A percentile compares a stretch with the other conserved stretches of the same genome.
These are phyloP conservation scores for Parochlus steinenii DNA, from an alignment of 2,888 invertebrate genomes.

Conservation along the genomic window DNA sequence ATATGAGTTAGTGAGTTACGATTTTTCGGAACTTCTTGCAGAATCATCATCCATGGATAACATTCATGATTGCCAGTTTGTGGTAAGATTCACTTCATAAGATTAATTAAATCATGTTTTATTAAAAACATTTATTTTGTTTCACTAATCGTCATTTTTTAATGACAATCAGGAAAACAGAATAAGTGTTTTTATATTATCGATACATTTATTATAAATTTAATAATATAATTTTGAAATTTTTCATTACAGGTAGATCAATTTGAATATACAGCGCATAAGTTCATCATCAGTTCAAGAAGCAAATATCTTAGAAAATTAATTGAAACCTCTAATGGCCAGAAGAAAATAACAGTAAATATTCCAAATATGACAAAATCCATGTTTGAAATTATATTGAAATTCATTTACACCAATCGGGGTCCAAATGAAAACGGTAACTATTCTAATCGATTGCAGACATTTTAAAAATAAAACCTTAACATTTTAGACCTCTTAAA, in stretches of 20 bases:
- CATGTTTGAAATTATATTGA: slow-evolving; percentile 54
- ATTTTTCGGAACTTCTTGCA: slow-evolving; percentile 2
- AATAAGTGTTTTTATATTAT: too few species aligned
- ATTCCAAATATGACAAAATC: slow-evolving; percentile 26
- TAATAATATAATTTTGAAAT: slow-evolving; percentile 2
- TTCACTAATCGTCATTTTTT: too few species aligned
- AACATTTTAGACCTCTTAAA: too few species aligned
- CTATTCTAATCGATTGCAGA: too few species aligned
- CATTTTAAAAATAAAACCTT: too few species aligned
- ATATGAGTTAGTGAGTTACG: not conserved
- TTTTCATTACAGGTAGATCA: slow-evolving; percentile 33
- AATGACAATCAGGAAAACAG: too few species aligned
- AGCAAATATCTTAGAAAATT: slow-evolving; percentile 44
- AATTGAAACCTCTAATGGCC: slow-evolving; percentile 29
- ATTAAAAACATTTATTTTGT: too few species aligned
- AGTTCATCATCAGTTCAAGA: slow-evolving; percentile 47
- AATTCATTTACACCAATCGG: slow-evolving; percentile 49
- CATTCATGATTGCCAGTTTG: slow-evolving; percentile 2
- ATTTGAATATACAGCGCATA: slow-evolving; percentile 63
- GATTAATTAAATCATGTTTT: too few species aligned
- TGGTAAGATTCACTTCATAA: too few species aligned
- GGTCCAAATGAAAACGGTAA: too few species aligned
- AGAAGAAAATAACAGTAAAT: slow-evolving; percentile 18
- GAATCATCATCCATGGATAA: too few species aligned
- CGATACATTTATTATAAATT: too few species aligned